phyloP scores from a whole-genome alignment of 2,888 invertebrate species.

The Zeuzera pyrina region DNA sequence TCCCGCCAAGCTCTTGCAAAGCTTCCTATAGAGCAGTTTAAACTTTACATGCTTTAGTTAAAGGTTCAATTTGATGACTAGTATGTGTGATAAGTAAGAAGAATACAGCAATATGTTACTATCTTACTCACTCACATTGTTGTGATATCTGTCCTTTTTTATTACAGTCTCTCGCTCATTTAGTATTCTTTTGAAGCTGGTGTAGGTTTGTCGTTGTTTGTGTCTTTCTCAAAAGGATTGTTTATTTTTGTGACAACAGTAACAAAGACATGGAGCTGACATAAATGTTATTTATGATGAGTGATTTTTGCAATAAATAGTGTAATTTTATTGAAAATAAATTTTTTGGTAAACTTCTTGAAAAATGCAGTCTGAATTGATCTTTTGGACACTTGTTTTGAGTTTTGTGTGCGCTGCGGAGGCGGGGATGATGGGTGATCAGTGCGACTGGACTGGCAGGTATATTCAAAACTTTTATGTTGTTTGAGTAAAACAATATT shows the following conservation, averaged over 20 bases:
- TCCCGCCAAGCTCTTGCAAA: too few species aligned
- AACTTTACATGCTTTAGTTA: too few species aligned
- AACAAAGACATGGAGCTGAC: conserved; percentile 21
- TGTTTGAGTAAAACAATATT: conserved; percentile 4
- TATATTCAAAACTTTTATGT: too few species aligned
- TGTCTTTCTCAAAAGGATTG: conserved; percentile 24
- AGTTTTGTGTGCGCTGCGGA: conserved; percentile 51
- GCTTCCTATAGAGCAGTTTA: too few species aligned
- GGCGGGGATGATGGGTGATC: conserved; percentile 76
- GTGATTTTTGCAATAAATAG: not conserved
- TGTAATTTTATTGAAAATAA: conserved; percentile 18
- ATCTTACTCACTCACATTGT: too few species aligned
- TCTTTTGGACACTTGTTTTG: conserved; percentile 58
- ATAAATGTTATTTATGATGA: conserved; percentile 5
- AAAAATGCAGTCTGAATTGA: conserved; percentile 40
- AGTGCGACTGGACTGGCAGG: conserved; percentile 82
- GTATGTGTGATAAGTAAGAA: too few species aligned
- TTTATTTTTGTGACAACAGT: conserved; percentile 28
- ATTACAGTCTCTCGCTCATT: too few species aligned
- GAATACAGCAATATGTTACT: too few species aligned
- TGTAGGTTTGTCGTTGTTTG: conserved; percentile 18
- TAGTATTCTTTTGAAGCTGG: conserved; percentile 34
- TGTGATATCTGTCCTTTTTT: too few species aligned
- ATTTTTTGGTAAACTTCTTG: conserved; percentile 18
- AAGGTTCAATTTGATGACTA: too few species aligned